Evolutionary conservation across 92 coral and sea anemone species (phyloP), one percentile per base, ranked within the genome.

Genomic region (Epizoanthus scotinus): DNA sequence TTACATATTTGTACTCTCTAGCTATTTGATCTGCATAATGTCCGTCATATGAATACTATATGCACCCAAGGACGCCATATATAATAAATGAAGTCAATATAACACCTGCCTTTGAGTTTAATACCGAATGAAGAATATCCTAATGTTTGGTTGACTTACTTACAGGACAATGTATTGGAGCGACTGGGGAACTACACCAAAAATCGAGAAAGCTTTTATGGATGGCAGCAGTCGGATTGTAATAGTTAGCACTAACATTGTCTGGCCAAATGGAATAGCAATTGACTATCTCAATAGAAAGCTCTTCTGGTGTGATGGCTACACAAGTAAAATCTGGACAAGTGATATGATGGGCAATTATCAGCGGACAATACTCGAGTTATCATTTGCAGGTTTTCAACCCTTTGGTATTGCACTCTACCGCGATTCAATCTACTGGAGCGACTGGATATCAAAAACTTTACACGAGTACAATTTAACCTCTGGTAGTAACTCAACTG

Each of bases 91-190:
- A 3, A 2, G 40, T 34, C 6, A 34, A 34, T 34, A 34, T 34
- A 34, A 5, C 3, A 34, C 6, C 3, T 34, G 3, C 6, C 40
- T 3, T 34, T 34, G 40, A 34, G 40, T 3, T 3, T 3, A 34
- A 34, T 34, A 34, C 40, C 40, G 40, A 3, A 34, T 34, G 6
- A 34, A n/a, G 6, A 34, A 6, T 34, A 34, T 34, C 40, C 2
- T 34, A 34, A 34, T 6, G 6, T 34, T 34, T 34, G 40, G 3
- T 34, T 34, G 40, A 24, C 29, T 20, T 15, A 80, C 24, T 13
- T 28, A 49, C 34, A 86, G 89, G 20, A 52, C 73, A 42, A 81
- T 86, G 86, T 86, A 61, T 50, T 86, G 89, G 89, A 86, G 82
- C 10, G 86, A 82, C 80, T 78, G 84, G 84, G 88, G 71, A 17